Evolutionary conservation across 2,113 vertebrate genomes (phyloP).

Genomic region (Pseudorectes ferrugineus): DNA sequence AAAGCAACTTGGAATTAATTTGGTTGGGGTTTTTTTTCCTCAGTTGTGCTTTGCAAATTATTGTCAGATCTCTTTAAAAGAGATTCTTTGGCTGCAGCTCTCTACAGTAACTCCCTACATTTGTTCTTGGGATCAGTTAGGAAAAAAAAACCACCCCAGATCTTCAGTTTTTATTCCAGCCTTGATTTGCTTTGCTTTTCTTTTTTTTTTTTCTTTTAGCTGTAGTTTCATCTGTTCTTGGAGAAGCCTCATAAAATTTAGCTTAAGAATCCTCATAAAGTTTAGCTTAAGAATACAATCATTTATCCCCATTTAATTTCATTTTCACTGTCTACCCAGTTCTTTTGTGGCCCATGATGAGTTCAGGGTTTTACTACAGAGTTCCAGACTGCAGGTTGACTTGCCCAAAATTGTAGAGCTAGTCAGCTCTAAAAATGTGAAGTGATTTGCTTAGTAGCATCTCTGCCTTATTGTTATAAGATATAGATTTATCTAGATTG

Average conservation of each 20-base stretch:
- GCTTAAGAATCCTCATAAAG: background rate
- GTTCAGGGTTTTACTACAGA: background rate
- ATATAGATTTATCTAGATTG: background rate
- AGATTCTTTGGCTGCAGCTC: background rate
- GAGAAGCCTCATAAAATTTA: background rate
- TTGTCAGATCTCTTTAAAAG: background rate
- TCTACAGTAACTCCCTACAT: background rate
- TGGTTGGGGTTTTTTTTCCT: background rate
- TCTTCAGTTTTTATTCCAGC: background rate
- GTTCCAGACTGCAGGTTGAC: background rate
- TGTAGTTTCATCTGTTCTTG: background rate
- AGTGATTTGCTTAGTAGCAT: background rate
- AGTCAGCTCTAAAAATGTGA: background rate
- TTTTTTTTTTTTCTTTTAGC: background rate
- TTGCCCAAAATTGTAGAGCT: background rate
- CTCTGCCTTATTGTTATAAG: background rate
- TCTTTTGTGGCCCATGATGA: background rate
- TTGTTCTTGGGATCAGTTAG: background rate
- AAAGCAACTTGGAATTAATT: background rate
- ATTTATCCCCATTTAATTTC: background rate
- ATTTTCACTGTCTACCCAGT: background rate
- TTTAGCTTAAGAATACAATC: background rate
- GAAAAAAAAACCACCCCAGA: rapidly evolving
- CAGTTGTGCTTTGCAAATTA: background rate
- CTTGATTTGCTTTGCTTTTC: background rate